Evolutionary conservation across 2,797 vertebrate species (phyloP).

Genomic region (Meda fulgida): DNA sequence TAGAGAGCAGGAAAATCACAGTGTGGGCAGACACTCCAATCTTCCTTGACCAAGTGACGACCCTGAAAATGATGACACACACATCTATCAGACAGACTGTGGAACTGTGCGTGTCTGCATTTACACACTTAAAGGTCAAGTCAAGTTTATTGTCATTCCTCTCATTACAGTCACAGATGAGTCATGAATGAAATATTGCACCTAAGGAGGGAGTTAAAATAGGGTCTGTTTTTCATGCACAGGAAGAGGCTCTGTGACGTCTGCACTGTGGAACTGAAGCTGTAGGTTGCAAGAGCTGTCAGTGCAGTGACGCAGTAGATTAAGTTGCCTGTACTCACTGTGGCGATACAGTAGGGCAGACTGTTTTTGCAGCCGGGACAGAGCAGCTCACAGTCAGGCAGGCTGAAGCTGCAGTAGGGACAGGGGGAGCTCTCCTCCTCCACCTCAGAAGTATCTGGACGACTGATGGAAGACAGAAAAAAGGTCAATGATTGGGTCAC

Average conservation of each 20-base stretch:
- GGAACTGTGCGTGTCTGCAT: constrained; percentile 16
- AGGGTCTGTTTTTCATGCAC: neutral
- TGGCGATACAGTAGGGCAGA: constrained; percentile 93
- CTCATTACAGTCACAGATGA: constrained; percentile 11
- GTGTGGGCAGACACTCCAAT: constrained; percentile 92
- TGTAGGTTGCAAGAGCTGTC: neutral
- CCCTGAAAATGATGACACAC: constrained; percentile 77
- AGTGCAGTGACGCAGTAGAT: neutral
- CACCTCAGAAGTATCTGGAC: constrained; percentile 85
- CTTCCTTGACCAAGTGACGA: constrained; percentile 91
- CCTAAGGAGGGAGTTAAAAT: neutral
- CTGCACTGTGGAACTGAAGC: neutral
- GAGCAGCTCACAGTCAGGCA: constrained; percentile 89
- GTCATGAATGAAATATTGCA: constrained; percentile 24
- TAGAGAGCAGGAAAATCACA: constrained; percentile 94
- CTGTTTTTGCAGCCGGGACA: constrained; percentile 96
- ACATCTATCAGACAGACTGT: neutral
- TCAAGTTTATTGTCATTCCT: constrained; percentile 31
- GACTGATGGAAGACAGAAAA: constrained; percentile 71
- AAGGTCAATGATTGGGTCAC: constrained; percentile 1
- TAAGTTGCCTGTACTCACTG: constrained; percentile 69
- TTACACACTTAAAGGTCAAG: constrained; percentile 21
- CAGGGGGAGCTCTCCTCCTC: constrained; percentile 90
- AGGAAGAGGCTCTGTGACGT: neutral
- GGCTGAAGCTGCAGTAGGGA: constrained; percentile 88